Conservation (phyloP, 2,113 vertebrate species). For the Climacteris rufus region DNA sequence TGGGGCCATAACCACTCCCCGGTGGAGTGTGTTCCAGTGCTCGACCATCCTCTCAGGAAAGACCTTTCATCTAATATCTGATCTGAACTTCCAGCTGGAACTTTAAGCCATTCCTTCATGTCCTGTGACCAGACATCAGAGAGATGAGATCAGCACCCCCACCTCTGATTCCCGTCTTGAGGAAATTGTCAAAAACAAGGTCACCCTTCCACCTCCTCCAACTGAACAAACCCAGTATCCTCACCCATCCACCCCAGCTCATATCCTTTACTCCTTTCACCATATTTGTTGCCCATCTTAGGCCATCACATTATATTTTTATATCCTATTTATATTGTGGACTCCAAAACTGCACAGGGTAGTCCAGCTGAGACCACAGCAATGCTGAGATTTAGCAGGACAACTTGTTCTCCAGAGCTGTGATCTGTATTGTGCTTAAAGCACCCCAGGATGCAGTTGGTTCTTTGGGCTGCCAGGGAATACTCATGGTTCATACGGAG, state of each 20-base stretch:
- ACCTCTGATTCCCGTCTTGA: neutral
- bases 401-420: accelerated
- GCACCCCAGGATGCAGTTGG: neutral
- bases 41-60: neutral
- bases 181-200: neutral
- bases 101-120: neutral
- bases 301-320: neutral
- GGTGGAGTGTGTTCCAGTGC: neutral
- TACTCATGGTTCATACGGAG: neutral
- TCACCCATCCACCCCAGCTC: neutral
- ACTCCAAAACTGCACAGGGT: neutral
- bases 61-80: neutral
- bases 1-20: neutral
- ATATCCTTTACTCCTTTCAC: neutral
- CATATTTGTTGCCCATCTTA: neutral
- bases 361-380: neutral
- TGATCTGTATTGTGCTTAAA: neutral
- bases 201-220: neutral
- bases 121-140: neutral
- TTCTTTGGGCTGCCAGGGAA: neutral
- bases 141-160: neutral
- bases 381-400: neutral
- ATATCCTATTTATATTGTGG: neutral
- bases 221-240: neutral
- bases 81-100: neutral